phyloP scores from a whole-genome alignment of 2,888 invertebrate species.

The Eupithecia pulchellata region DNA sequence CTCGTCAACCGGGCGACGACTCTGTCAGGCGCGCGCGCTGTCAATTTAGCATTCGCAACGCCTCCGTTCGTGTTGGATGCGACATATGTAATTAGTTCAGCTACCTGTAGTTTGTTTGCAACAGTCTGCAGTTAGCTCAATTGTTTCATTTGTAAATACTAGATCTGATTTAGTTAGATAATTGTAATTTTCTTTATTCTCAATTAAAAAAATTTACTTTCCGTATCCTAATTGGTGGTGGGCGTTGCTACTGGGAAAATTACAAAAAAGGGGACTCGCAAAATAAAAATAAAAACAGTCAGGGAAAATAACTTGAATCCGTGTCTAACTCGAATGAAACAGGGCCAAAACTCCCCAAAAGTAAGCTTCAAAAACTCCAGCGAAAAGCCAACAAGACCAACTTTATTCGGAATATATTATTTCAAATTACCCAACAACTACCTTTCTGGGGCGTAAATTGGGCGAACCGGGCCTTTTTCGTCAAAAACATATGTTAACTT shows the following conservation, averaged over 20 bases:
- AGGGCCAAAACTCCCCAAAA: conserved; percentile 5
- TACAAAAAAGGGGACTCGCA: not conserved
- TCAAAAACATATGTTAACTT: conserved; percentile 12
- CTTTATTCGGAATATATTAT: conserved; percentile 23
- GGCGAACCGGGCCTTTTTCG: not conserved
- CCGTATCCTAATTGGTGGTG: not conserved
- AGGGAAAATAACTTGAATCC: not conserved
- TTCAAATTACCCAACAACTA: conserved; percentile 20
- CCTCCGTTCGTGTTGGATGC: too few species aligned
- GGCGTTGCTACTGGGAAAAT: not conserved
- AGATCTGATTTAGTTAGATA: too few species aligned
- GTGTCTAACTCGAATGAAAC: not conserved
- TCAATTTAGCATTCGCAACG: too few species aligned
- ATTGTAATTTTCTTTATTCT: too few species aligned
- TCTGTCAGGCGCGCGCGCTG: too few species aligned
- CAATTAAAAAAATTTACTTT: not conserved
- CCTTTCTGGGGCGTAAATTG: conserved; percentile 7
- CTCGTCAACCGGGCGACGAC: too few species aligned
- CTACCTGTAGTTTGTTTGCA: too few species aligned
- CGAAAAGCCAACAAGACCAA: conserved; percentile 17
- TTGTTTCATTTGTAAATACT: too few species aligned
- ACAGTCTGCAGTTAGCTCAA: too few species aligned
- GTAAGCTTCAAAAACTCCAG: conserved; percentile 2
- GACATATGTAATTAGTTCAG: too few species aligned
- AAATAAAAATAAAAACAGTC: not conserved